These are phyloP conservation scores for Cataglyphis hispanica DNA, from an alignment of 1,140 invertebrate species.

Conservation along the genomic window DNA sequence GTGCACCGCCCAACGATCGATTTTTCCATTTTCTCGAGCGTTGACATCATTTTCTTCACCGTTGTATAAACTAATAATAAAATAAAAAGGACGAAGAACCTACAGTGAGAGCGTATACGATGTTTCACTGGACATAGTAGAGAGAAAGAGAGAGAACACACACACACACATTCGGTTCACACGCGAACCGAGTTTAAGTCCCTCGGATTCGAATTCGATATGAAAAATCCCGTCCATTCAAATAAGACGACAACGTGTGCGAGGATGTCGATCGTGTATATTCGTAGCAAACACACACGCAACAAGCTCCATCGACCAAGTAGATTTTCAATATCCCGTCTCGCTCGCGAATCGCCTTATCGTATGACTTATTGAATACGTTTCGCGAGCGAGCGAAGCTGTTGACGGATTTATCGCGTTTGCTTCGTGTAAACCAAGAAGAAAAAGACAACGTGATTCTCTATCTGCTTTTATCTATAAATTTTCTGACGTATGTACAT, in stretches of 20 bases:
- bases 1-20: conserved; percentile 29
- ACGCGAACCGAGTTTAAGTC: conserved; percentile 56
- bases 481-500: too few species aligned
- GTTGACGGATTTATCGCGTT: conserved; percentile 9
- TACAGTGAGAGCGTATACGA: background rate
- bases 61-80: conserved; percentile 25
- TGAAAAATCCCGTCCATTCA: conserved; percentile 69
- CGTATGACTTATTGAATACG: conserved; percentile 52
- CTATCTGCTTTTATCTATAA: background rate
- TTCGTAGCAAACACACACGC: background rate
- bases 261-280: background rate
- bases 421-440: background rate
- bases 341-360: conserved; percentile 51
- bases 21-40: conserved; percentile 59
- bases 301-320: conserved; percentile 16
- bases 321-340: conserved; percentile 69
- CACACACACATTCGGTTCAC: too few species aligned
- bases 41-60: conserved; percentile 48
- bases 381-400: conserved; percentile 22
- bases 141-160: background rate
- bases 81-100: conserved; percentile 7
- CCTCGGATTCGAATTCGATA: conserved; percentile 66
- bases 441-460: background rate
- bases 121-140: background rate
- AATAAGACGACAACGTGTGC: conserved; percentile 41